These are phyloP conservation scores for Drosophila nigricruria DNA, from an alignment of 2,888 invertebrate genomes.

Conservation along the genomic window DNA sequence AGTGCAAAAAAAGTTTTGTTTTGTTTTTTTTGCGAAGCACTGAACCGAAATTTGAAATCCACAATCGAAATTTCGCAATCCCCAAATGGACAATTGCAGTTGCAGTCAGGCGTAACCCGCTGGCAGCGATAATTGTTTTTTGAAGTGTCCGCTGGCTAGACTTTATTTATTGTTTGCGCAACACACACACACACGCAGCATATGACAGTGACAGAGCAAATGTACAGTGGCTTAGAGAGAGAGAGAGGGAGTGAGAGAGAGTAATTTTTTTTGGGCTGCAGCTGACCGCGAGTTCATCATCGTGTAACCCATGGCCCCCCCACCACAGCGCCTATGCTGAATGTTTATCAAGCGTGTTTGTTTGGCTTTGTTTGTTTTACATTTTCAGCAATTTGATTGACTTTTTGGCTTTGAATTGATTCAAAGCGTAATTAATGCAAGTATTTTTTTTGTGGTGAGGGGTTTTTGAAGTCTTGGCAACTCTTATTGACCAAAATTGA, in stretches of 20 bases:
- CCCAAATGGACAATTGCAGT: slow-evolving; percentile 38
- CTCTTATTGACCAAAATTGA: slow-evolving; percentile 73
- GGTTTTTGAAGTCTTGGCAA: slow-evolving; percentile 44
- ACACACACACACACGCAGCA: slow-evolving; percentile 20
- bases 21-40: slow-evolving; percentile 24
- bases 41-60: slow-evolving; percentile 48
- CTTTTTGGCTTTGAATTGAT: slow-evolving; percentile 76
- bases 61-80: slow-evolving; percentile 24
- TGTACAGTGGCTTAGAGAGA: slow-evolving; percentile 34
- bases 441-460: background rate
- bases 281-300: slow-evolving; percentile 40
- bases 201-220: slow-evolving; percentile 3
- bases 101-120: slow-evolving; percentile 51
- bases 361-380: slow-evolving; percentile 21
- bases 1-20: slow-evolving; percentile 39
- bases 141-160: slow-evolving; percentile 71
- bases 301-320: background rate
- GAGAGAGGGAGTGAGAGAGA: slow-evolving; percentile 1
- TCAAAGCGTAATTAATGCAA: slow-evolving; percentile 52
- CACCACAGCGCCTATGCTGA: background rate
- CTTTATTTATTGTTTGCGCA: slow-evolving; percentile 72
- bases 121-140: slow-evolving; percentile 74
- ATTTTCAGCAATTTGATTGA: slow-evolving; percentile 70
- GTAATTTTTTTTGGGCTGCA: slow-evolving; percentile 13
- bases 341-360: slow-evolving; percentile 15